Evolutionary conservation across 1,140 invertebrate genomes (phyloP).

Genomic region (Ceratoteleas bidentatus): DNA sequence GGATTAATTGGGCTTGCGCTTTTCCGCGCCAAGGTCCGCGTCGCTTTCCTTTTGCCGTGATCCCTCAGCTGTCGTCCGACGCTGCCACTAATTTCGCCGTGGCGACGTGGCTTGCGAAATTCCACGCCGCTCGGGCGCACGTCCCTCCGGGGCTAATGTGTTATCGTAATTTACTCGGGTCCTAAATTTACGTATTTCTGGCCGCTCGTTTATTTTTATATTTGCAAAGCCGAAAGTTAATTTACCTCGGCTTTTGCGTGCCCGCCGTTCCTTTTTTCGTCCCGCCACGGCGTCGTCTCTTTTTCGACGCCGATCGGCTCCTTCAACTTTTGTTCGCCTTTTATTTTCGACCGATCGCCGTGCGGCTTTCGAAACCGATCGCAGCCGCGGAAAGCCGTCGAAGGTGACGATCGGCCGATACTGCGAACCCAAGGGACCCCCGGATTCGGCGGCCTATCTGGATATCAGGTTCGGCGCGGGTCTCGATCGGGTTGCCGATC

Average conservation of each 20-base stretch:
- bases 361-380: too few relatives aligned
- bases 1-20: slow-evolving; percentile 31
- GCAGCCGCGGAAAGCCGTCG: slow-evolving; percentile 14
- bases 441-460: neutral
- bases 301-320: slow-evolving; percentile 7
- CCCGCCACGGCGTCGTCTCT: slow-evolving; percentile 12
- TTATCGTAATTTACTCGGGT: slow-evolving; percentile 67
- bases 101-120: slow-evolving; percentile 63
- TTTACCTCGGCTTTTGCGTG: slow-evolving; percentile 63
- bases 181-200: slow-evolving; percentile 65
- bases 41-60: slow-evolving; percentile 41
- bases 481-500: slow-evolving; percentile 61
- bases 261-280: slow-evolving; percentile 21
- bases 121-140: slow-evolving; percentile 45
- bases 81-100: slow-evolving; percentile 57
- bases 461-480: slow-evolving; percentile 67
- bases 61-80: slow-evolving; percentile 63
- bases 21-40: slow-evolving; percentile 23
- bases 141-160: slow-evolving; percentile 67
- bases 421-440: too few relatives aligned
- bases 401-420: slow-evolving; percentile 10
- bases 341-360: too few relatives aligned
- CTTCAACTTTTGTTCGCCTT: too few relatives aligned
- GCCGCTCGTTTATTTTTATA: slow-evolving; percentile 57
- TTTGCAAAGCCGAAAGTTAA: slow-evolving; percentile 64